These are phyloP conservation scores for Pheosia tremula DNA, from an alignment of 2,888 invertebrate species.

Conservation along the genomic window DNA sequence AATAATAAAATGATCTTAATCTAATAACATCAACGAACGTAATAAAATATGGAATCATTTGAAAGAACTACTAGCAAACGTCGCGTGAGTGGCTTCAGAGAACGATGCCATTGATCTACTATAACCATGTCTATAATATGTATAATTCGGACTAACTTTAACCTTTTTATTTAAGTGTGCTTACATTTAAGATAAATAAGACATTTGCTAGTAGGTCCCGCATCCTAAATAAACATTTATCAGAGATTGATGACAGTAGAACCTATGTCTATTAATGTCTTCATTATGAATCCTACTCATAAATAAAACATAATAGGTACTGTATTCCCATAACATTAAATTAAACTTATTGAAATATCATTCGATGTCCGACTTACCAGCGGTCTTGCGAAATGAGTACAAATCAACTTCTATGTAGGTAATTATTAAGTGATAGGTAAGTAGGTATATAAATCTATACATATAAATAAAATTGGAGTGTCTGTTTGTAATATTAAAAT, in stretches of 20 bases:
- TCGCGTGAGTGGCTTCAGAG: background rate
- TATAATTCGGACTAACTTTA: background rate
- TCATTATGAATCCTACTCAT: slow-evolving; percentile 43
- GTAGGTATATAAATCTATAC: too few species aligned
- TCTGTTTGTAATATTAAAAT: too few species aligned
- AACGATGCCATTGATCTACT: too few species aligned
- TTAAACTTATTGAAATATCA: slow-evolving; percentile 19
- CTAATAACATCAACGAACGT: slow-evolving; percentile 56
- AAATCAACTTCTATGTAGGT: slow-evolving; percentile 6
- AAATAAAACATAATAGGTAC: slow-evolving; percentile 16
- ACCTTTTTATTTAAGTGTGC: background rate
- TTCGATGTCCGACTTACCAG: slow-evolving; percentile 16
- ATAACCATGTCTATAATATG: background rate
- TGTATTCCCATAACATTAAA: slow-evolving; percentile 10
- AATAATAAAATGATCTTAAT: slow-evolving; percentile 50
- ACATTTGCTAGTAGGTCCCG: slow-evolving; percentile 27
- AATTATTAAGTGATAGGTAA: too few species aligned
- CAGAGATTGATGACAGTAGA: slow-evolving; percentile 50
- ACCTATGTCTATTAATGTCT: slow-evolving; percentile 52
- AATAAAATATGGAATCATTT: slow-evolving; percentile 57
- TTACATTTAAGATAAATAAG: slow-evolving; percentile 15
- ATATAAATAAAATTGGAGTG: too few species aligned
- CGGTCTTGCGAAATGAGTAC: background rate
- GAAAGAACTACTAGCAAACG: slow-evolving; percentile 29
- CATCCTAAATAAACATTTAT: slow-evolving; percentile 49